These are phyloP conservation scores for Passerina amoena DNA, from an alignment of 2,113 vertebrate genomes.

Conservation along the genomic window DNA sequence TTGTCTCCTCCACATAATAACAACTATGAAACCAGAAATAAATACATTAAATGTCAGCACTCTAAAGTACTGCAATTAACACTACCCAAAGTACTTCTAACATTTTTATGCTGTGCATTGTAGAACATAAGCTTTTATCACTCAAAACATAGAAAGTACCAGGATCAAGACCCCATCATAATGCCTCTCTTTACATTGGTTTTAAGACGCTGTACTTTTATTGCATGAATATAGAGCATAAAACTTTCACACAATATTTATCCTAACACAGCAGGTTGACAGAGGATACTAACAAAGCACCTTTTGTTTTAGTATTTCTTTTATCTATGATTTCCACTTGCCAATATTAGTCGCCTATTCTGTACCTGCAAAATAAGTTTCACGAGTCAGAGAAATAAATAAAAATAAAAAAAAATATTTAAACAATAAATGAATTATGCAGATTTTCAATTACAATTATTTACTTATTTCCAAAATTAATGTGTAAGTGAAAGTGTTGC, in stretches of 20 bases:
- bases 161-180: background rate
- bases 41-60: background rate
- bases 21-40: background rate
- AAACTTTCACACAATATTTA: background rate
- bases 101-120: background rate
- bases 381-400: background rate
- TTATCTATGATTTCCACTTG: background rate
- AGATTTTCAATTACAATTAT: background rate
- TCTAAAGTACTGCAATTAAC: background rate
- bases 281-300: background rate
- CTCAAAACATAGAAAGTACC: background rate
- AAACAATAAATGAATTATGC: background rate
- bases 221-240: background rate
- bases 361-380: background rate
- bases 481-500: background rate
- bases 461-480: background rate
- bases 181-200: background rate
- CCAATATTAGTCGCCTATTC: background rate
- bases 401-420: background rate
- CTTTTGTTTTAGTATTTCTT: background rate
- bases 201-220: background rate
- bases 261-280: background rate
- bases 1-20: background rate
- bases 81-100: background rate
- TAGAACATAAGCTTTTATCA: background rate